Evolutionary conservation across 2,113 vertebrate species (phyloP).

Genomic region (Varanus komodoensis): DNA sequence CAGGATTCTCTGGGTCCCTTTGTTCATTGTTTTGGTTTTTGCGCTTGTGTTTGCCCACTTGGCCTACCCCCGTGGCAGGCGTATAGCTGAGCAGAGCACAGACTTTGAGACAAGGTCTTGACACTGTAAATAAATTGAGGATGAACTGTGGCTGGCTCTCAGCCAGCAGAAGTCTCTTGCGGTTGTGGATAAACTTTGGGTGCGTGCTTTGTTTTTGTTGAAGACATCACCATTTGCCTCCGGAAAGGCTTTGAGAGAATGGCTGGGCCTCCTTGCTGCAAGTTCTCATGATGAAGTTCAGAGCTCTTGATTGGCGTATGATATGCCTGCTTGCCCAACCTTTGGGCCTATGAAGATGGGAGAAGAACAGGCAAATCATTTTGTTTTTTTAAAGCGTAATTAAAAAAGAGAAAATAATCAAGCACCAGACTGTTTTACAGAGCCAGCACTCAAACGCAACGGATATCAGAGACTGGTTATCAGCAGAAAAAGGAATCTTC

Average conservation of each 20-base stretch:
- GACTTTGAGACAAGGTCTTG: slow-evolving; percentile 53
- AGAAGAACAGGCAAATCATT: background rate
- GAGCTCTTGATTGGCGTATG: background rate
- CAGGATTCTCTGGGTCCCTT: background rate
- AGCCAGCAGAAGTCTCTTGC: background rate
- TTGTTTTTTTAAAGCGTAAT: background rate
- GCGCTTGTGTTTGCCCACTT: slow-evolving; percentile 21
- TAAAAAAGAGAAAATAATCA: background rate
- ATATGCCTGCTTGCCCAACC: background rate
- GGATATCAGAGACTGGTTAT: slow-evolving; percentile 2
- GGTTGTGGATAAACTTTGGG: slow-evolving; percentile 12
- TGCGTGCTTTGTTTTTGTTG: background rate
- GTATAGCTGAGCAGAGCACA: background rate
- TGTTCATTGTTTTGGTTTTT: slow-evolving; percentile 14
- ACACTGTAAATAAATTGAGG: slow-evolving; percentile 67
- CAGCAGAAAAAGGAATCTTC: background rate
- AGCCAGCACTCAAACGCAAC: background rate
- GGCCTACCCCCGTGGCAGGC: background rate
- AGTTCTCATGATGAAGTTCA: background rate
- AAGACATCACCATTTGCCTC: slow-evolving; percentile 31
- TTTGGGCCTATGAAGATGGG: background rate
- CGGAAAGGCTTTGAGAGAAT: slow-evolving; percentile 16
- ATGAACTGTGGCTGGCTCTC: background rate
- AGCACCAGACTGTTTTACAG: background rate
- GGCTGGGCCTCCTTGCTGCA: background rate